A percentile compares a stretch with the other conserved stretches of the same genome.
phyloP scores from a whole-genome alignment of 2,113 vertebrate genomes.

The Arizona elegans region DNA sequence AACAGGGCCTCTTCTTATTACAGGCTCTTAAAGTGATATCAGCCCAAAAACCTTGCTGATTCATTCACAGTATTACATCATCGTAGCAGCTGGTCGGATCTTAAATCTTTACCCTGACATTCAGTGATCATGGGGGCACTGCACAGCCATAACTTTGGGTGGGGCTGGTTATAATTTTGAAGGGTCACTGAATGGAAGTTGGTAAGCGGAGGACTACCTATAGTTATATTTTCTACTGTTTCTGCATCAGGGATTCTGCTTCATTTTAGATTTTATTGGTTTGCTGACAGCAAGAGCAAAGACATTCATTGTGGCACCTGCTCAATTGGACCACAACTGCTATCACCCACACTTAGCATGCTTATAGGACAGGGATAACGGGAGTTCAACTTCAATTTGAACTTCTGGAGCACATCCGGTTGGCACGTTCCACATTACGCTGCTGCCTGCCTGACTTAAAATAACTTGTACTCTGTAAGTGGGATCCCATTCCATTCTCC shows the following conservation, averaged over 20 bases:
- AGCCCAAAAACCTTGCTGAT: no score
- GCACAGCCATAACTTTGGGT: not conserved
- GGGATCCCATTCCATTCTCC: not conserved
- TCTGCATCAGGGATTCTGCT: not conserved
- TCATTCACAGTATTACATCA: no score
- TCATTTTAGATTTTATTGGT: not conserved
- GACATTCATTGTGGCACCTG: not conserved
- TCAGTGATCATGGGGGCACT: no score
- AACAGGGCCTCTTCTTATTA: no score
- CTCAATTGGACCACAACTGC: not conserved
- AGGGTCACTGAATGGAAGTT: no score
- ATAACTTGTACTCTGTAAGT: not conserved
- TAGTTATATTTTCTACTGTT: not conserved
- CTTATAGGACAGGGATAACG: not conserved
- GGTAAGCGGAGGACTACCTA: no score
- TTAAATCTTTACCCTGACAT: no score
- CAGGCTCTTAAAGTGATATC: no score
- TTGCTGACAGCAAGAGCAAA: not conserved
- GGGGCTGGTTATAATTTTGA: not conserved
- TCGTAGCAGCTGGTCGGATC: no score
- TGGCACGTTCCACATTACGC: not conserved
- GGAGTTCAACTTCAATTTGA: not conserved
- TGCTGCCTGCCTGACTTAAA: not conserved
- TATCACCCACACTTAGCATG: not conserved
- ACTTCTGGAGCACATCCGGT: not conserved